These are phyloP conservation scores for Hemitrygon akajei DNA, from an alignment of 2,797 vertebrate genomes.

Conservation along the genomic window DNA sequence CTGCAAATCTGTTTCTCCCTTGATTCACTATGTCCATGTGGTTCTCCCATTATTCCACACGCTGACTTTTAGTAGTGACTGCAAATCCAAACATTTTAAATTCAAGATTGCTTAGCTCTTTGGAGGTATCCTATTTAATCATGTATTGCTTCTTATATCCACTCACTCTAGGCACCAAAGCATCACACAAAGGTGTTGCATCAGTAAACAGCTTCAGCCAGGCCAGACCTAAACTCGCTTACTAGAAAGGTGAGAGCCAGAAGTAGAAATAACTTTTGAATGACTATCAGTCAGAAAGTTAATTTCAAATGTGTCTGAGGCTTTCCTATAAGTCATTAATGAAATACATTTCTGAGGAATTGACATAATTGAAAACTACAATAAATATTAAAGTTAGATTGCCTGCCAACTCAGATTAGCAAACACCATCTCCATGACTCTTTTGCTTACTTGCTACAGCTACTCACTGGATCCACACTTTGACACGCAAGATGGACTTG, in stretches of 20 bases:
- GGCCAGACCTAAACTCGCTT: background rate
- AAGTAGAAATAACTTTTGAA: background rate
- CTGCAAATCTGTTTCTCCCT: slow-evolving; percentile 60
- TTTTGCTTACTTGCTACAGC: background rate
- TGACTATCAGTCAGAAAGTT: background rate
- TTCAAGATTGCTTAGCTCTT: background rate
- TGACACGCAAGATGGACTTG: background rate
- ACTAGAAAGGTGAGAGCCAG: background rate
- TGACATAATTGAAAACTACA: background rate
- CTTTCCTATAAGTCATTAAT: background rate
- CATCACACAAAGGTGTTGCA: background rate
- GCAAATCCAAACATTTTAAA: background rate
- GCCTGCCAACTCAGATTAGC: background rate
- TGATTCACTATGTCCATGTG: slow-evolving; percentile 49
- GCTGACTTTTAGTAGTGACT: background rate
- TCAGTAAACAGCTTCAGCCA: background rate
- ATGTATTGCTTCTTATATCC: too few relatives aligned
- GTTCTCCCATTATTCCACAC: background rate
- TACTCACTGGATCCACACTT: background rate
- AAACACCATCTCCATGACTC: background rate
- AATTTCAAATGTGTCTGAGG: background rate
- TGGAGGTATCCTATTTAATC: background rate
- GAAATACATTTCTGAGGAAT: background rate
- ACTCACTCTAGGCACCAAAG: background rate
- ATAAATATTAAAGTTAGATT: background rate